These are phyloP conservation scores for Pelagia noctiluca DNA, from an alignment of 30 jellyfish, hydroid and myxozoan species.

Conservation along the genomic window DNA sequence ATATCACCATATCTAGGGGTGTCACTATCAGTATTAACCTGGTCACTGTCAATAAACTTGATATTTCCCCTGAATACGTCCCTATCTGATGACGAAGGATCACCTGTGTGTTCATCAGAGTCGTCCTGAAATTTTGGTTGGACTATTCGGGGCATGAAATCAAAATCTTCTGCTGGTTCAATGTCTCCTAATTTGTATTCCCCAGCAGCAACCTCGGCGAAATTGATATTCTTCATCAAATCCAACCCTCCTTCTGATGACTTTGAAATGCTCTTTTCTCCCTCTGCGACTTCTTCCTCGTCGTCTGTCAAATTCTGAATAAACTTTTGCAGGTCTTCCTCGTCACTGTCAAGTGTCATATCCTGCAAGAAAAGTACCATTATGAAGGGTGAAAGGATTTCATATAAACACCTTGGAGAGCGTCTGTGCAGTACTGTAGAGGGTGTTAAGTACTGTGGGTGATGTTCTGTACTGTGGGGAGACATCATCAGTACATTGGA, in stretches of 20 bases:
- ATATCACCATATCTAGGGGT: not conserved
- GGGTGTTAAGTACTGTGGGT: no score
- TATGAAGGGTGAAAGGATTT: no score
- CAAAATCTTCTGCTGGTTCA: conserved; percentile 54
- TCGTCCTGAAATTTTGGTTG: conserved; percentile 38
- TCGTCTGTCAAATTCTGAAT: conserved; percentile 60
- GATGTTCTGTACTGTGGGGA: no score
- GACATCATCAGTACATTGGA: no score
- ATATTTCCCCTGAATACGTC: conserved; percentile 39
- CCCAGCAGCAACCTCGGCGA: conserved; percentile 65
- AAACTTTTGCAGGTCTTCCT: conserved; percentile 76
- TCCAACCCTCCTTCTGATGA: conserved; percentile 61
- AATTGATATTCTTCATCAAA: conserved; percentile 77
- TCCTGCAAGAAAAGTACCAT: no score
- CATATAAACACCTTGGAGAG: no score
- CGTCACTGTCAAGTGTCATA: conserved; percentile 84
- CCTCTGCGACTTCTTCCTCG: conserved; percentile 35
- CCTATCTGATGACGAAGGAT: conserved; percentile 23
- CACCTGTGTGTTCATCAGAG: not conserved
- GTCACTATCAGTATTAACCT: not conserved
- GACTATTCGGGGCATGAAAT: conserved; percentile 70
- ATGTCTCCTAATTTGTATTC: conserved; percentile 35
- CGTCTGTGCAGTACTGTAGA: no score
- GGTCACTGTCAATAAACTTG: conserved; percentile 44
- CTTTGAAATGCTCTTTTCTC: conserved; percentile 11